Base-by-base conservation (phyloP, 2,888 invertebrate species). In the Diarsia mendica region DNA sequence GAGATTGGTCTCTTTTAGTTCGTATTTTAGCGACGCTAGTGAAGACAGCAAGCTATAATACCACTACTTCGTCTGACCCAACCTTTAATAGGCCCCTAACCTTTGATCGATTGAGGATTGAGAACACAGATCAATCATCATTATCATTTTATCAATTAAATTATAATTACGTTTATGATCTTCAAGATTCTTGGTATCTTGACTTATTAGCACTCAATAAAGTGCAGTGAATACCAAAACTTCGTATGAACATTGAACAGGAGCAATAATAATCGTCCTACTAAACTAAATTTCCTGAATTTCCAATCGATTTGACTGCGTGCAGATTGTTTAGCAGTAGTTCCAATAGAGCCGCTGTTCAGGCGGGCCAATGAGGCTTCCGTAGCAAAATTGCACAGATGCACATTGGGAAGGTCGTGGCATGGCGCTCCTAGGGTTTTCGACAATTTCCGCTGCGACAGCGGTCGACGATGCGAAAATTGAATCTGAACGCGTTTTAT, bases 381-480 rank as follows among this genome's bases (percentile, higher is more conserved):
- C 77, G 82, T 82, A 79, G 80, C 82, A 81, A 83, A 87, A 89
- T 88, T 87, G 80, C 67, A 77, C 76, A 79, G 67, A 82, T 83
- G 84, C 78, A 72, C 77, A 74, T 76, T 77, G 69, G 68, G 76
- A 80, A 70, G 55, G 83, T 72, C 69, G 76, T 74, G 64, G 79
- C 69, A 75, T 74, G 64, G 80, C 72, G 78, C 68, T 85, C 77
- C 82, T 85, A 88, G 82, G 89, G 85, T 80, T 88, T 86, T 87
- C 78, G 82, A 85, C 83, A 89, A 91, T 91, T 88, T 90, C 91
- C 90, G 90, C 72, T 80, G 80, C 80, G 84, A 83, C 81, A 72
- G 79, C 82, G 77, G 82, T 82, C 77, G 73, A 63, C 82, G 80
- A 67, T 72, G 79, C 74, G 83, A 88, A 87, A 90, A 90, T 90